Evolutionary conservation across 2,113 vertebrate species (phyloP).

Genomic region (Ophthalmolycus amberensis): DNA sequence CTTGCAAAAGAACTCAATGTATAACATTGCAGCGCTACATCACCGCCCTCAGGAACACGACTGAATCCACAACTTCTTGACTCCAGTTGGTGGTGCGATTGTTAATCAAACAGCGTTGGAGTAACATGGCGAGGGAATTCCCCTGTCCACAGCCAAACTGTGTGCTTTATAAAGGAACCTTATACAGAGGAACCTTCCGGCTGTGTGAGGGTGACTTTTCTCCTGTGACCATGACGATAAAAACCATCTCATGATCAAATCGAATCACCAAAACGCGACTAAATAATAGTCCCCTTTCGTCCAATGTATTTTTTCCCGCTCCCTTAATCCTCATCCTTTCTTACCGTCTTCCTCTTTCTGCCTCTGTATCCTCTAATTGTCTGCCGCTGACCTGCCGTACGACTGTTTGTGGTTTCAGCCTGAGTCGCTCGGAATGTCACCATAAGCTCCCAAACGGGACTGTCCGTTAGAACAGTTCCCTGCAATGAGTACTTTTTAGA

Average conservation of each 20-base stretch:
- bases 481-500: conserved; percentile 10
- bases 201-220: conserved; percentile 21
- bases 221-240: conserved; percentile 40
- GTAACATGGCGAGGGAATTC: neutral
- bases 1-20: too few relatives aligned
- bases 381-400: neutral
- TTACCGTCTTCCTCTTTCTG: neutral
- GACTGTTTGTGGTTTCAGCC: conserved; percentile 11
- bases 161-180: conserved; percentile 3
- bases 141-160: neutral
- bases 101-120: neutral
- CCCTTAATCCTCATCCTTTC: neutral
- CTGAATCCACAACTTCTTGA: neutral
- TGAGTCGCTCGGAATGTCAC: neutral
- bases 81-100: neutral
- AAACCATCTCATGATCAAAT: conserved; percentile 55
- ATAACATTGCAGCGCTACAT: neutral
- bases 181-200: neutral
- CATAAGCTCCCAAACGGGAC: neutral
- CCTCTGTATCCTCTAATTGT: neutral
- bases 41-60: neutral
- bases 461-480: neutral
- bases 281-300: conserved; percentile 18
- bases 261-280: conserved; percentile 18
- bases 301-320: neutral